phyloP scores from a whole-genome alignment of 2,113 vertebrate species.

The Eolophus roseicapilla region DNA sequence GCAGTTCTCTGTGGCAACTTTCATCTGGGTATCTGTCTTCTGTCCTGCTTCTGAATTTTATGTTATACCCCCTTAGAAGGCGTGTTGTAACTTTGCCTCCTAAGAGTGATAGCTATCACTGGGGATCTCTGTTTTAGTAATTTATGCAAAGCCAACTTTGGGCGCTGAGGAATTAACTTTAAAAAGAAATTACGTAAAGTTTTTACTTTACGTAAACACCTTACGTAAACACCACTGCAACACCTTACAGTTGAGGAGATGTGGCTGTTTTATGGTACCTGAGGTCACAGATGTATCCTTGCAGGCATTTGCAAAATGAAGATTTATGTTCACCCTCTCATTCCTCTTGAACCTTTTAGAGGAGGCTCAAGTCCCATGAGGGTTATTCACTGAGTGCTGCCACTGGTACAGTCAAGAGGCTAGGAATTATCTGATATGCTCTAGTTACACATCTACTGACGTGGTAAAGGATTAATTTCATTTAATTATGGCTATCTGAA shows the following conservation, averaged over 20 bases:
- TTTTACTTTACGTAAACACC: too few species aligned
- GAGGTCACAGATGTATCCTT: neutral
- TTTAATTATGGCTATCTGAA: neutral
- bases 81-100: neutral
- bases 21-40: neutral
- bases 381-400: neutral
- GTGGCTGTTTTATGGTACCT: neutral
- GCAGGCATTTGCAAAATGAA: neutral
- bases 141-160: neutral
- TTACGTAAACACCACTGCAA: too few species aligned
- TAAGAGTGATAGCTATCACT: fast-evolving
- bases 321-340: neutral
- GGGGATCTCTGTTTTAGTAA: neutral
- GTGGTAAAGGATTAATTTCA: neutral
- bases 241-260: too few species aligned
- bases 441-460: neutral
- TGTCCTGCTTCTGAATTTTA: neutral
- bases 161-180: neutral
- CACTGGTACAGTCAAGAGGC: neutral
- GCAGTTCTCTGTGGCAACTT: neutral
- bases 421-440: neutral
- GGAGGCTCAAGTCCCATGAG: neutral
- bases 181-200: neutral
- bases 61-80: neutral
- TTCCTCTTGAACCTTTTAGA: neutral